Base-by-base conservation (phyloP, 2,888 invertebrate species). In the Drosophila nigricruria region DNA sequence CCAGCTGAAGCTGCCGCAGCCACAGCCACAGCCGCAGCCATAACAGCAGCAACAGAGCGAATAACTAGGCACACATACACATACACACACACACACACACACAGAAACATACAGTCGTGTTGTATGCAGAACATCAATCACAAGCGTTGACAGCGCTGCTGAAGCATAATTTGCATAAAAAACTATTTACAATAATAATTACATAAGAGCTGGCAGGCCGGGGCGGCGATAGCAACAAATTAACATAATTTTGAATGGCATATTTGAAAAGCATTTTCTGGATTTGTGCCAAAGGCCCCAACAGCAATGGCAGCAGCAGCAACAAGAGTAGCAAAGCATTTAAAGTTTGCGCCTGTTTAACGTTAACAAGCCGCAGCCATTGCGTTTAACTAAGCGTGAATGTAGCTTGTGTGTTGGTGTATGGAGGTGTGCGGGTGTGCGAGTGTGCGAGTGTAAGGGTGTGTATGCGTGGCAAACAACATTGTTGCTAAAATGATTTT, bases 101-200 rank as follows among this genome's bases (percentile, higher is more conserved):
- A 14, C n/a, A 38, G 3, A 36, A 10, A 3, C 12, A 54, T 50
- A 34, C 3, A 16, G 5, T 36, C n/a, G 36, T 45, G 38, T 49
- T 42, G 53, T 47, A 30, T 30, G 42, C 62, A 42, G 64, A 56
- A 74, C 79, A 88, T 88, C 88, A 82, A 88, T 88, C 84, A 88
- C 68, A 68, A 47, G 65, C 73, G 79, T 67, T 77, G 82, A 73
- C 84, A 83, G 63, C 47, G 67, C 65, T 70, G 84, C 67, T 72
- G 71, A 77, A 71, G 70, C 70, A 62, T 58, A 82, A 75, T 86
- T 84, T 88, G 74, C 88, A 85, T 89, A 73, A 57, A 75, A 83
- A 88, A 80, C 83, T 81, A 89, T 89, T 89, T 87, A 88, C 82
- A 81, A 73, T 82, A 86, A 86, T 82, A 83, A 88, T 85, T 88